phyloP scores from a whole-genome alignment of 2,797 vertebrate species.

The Champsocephalus esox region DNA sequence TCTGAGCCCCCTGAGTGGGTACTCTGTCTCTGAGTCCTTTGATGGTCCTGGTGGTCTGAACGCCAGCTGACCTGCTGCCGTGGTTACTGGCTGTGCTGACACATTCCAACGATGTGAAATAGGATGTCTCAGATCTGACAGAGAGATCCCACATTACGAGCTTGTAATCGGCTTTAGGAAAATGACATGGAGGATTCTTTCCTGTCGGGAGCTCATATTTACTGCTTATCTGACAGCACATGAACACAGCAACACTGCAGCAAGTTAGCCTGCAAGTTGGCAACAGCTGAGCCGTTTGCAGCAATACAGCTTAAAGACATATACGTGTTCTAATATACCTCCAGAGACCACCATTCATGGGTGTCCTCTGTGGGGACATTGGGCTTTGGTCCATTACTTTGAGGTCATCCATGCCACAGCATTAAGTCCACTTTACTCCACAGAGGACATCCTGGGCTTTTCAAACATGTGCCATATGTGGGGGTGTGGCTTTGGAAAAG shows the following conservation, averaged over 20 bases:
- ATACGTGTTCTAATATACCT: too few species aligned
- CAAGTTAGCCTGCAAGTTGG: neutral
- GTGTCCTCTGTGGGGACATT: too few species aligned
- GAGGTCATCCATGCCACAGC: too few species aligned
- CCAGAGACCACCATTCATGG: too few species aligned
- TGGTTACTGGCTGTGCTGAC: neutral
- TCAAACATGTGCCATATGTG: too few species aligned
- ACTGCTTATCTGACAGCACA: neutral
- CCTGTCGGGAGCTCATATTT: neutral
- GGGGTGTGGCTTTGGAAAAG: too few species aligned
- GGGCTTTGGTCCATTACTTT: too few species aligned
- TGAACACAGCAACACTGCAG: neutral
- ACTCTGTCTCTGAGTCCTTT: neutral
- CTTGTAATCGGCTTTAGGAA: constrained; percentile 4
- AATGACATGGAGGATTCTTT: neutral
- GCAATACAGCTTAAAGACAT: neutral
- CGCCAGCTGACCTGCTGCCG: constrained; percentile 1
- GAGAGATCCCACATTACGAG: neutral
- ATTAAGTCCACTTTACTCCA: too few species aligned
- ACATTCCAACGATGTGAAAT: neutral
- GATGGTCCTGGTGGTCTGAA: neutral
- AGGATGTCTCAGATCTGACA: neutral
- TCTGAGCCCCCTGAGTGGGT: constrained; percentile 43
- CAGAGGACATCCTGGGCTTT: too few species aligned
- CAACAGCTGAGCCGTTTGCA: neutral